Conservation (phyloP, 2,888 invertebrate genomes). For the Geophilus truncorum region DNA sequence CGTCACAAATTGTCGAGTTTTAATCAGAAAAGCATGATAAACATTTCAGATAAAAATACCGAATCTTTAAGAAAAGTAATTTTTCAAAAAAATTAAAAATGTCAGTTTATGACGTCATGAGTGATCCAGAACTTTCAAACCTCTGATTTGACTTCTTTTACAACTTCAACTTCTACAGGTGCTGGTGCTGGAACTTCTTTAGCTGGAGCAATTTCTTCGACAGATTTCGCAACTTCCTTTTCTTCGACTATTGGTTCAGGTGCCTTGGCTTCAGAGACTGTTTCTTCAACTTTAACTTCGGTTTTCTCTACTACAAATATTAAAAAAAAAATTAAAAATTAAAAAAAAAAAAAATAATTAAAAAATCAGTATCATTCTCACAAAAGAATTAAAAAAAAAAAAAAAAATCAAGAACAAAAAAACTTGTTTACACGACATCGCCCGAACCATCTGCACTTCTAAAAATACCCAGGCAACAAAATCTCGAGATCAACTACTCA, state of each 20-base stretch:
- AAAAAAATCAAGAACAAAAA: not conserved
- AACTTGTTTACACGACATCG: not conserved
- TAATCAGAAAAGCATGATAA: too few relatives aligned
- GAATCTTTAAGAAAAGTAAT: too few relatives aligned
- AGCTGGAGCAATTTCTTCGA: not conserved
- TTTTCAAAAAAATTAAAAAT: too few relatives aligned
- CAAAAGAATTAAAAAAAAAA: not conserved
- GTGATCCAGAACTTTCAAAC: too few relatives aligned
- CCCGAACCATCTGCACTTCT: not conserved
- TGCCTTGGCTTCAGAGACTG: not conserved
- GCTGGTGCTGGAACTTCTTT: not conserved
- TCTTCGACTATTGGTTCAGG: not conserved
- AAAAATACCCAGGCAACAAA: not conserved
- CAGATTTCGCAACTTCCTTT: not conserved
- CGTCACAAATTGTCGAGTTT: too few relatives aligned
- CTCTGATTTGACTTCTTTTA: not conserved
- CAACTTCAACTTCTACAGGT: not conserved
- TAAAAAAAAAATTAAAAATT: not conserved
- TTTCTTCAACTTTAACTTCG: constrained; percentile 3
- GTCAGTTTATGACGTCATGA: too few relatives aligned
- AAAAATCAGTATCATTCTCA: too few relatives aligned
- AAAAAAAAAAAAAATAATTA: not conserved
- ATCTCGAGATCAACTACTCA: not conserved
- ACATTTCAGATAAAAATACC: too few relatives aligned
- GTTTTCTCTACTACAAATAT: not conserved